Conservation (phyloP, 2,113 vertebrate genomes). For the Lophochroa leadbeateri region DNA sequence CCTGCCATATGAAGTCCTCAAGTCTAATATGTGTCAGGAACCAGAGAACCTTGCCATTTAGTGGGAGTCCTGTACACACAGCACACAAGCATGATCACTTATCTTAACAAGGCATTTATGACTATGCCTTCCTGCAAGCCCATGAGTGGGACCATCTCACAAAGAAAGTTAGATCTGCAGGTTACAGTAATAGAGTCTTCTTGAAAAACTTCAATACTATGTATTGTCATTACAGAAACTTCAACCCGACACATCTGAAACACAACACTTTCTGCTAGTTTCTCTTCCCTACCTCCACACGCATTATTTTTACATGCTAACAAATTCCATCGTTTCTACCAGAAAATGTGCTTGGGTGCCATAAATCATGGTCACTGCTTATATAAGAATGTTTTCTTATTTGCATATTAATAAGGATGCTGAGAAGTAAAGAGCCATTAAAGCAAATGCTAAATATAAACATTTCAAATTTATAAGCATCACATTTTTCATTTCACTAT, state of each 20-base stretch:
- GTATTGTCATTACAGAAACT: background rate
- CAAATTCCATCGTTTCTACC: background rate
- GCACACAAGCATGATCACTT: background rate
- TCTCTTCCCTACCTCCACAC: background rate
- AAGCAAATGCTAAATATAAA: background rate
- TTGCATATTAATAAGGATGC: background rate
- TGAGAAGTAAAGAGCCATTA: background rate
- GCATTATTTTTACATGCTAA: background rate
- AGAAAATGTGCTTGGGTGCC: background rate
- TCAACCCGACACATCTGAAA: background rate
- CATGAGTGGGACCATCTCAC: background rate
- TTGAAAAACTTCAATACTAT: background rate
- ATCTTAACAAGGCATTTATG: no score
- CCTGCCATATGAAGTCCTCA: background rate
- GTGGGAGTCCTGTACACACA: background rate
- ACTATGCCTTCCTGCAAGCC: background rate
- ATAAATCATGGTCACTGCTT: background rate
- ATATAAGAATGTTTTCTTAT: background rate
- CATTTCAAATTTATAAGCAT: background rate
- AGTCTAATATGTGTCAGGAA: background rate
- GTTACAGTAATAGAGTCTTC: background rate
- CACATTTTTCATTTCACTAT: background rate
- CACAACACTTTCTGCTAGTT: background rate
- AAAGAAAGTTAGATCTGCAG: background rate
- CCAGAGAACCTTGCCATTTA: background rate